Percentiles rank a stretch among this genome's conserved stretches.
Evolutionary conservation across 2,888 invertebrate species (phyloP).

Genomic region (Lissonota sp.): DNA sequence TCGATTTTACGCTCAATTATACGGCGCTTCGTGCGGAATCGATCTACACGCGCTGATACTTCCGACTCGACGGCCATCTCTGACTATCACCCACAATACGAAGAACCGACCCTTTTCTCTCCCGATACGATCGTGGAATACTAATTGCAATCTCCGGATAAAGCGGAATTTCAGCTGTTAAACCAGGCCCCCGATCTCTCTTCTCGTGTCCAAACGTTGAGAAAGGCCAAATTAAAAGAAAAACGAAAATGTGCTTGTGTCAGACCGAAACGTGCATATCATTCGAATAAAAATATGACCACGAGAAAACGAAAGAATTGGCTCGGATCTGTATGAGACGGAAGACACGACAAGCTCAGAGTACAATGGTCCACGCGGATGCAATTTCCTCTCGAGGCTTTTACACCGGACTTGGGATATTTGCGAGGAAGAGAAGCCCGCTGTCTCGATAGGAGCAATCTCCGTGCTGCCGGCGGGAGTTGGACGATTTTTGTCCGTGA

Average conservation of each 20-base stretch:
- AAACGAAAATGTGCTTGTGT: constrained; percentile 15
- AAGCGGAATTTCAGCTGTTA: constrained; percentile 33
- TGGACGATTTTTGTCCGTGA: constrained; percentile 69
- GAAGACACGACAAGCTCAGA: constrained; percentile 54
- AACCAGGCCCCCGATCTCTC: constrained; percentile 2
- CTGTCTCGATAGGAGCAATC: constrained; percentile 56
- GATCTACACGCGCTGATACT: constrained; percentile 52
- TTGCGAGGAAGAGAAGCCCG: constrained; percentile 34
- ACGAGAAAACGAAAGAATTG: constrained; percentile 25
- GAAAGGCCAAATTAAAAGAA: background rate
- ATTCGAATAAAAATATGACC: constrained; percentile 18
- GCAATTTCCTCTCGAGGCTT: constrained; percentile 63
- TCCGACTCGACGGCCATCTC: constrained; percentile 34
- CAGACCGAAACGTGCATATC: constrained; percentile 29
- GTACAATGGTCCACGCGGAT: constrained; percentile 63
- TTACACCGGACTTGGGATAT: constrained; percentile 15
- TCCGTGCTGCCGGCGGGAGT: constrained; percentile 49
- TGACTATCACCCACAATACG: constrained; percentile 57
- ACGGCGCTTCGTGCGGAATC: constrained; percentile 57
- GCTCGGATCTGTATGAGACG: constrained; percentile 11
- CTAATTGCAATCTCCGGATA: constrained; percentile 54
- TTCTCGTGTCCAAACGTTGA: constrained; percentile 9
- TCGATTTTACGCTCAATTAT: constrained; percentile 72
- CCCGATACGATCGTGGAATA: constrained; percentile 59
- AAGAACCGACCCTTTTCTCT: constrained; percentile 30